Evolutionary conservation across 2,113 vertebrate species (phyloP).

Genomic region (Ammodytes dubius): DNA sequence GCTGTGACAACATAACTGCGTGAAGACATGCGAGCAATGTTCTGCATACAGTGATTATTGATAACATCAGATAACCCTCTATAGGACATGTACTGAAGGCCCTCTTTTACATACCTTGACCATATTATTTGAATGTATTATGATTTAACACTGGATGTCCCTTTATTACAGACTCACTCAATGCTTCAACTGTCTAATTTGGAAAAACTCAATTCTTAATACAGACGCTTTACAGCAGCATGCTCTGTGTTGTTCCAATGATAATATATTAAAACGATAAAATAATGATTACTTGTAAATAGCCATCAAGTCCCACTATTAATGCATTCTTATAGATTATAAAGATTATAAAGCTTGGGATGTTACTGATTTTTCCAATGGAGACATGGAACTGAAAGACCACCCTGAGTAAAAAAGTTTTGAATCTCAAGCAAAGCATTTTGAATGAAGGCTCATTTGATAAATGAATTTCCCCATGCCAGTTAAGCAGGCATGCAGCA

Average conservation of each 20-base stretch:
- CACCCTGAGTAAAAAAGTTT: slow-evolving; percentile 21
- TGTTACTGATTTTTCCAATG: slow-evolving; percentile 27
- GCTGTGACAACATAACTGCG: too few relatives aligned
- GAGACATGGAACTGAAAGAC: slow-evolving; percentile 28
- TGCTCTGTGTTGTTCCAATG: background rate
- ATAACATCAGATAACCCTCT: background rate
- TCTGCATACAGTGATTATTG: too few relatives aligned
- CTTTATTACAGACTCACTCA: too few relatives aligned
- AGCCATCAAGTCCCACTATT: slow-evolving; percentile 33
- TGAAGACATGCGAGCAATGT: too few relatives aligned
- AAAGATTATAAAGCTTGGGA: background rate
- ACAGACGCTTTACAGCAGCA: too few relatives aligned
- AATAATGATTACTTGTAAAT: slow-evolving; percentile 15
- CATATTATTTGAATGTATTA: too few relatives aligned
- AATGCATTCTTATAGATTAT: background rate
- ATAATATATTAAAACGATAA: background rate
- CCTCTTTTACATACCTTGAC: too few relatives aligned
- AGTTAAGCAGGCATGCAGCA: slow-evolving; percentile 4
- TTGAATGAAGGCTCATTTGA: slow-evolving; percentile 42
- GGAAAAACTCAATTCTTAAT: too few relatives aligned
- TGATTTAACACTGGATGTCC: too few relatives aligned
- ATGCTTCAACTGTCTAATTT: too few relatives aligned
- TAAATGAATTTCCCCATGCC: slow-evolving; percentile 38
- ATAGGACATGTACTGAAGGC: too few relatives aligned
- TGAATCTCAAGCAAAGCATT: slow-evolving; percentile 24